A percentile compares a stretch with the other conserved stretches of the same genome.
These are phyloP conservation scores for Eublepharis macularius DNA, from an alignment of 2,113 vertebrate genomes.

Conservation along the genomic window DNA sequence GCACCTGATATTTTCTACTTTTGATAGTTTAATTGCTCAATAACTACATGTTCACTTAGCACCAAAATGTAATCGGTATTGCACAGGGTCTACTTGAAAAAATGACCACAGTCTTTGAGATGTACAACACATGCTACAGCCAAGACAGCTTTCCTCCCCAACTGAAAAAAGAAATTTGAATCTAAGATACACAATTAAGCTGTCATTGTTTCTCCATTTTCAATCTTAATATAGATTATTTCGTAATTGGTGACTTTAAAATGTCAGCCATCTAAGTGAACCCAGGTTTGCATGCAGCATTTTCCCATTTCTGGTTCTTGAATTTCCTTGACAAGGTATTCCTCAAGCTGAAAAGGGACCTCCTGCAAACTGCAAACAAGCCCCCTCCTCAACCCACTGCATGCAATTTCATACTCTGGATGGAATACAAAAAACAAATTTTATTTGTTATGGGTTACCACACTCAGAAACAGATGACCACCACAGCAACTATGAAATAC, in stretches of 20 bases:
- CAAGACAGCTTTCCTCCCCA: conserved; percentile 50
- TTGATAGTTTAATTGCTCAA: conserved; percentile 4
- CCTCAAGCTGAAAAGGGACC: conserved; percentile 65
- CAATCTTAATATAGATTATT: conserved; percentile 51
- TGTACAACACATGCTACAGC: conserved; percentile 16
- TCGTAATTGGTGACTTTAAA: conserved; percentile 56
- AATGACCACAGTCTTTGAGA: conserved; percentile 51
- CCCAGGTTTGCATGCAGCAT: conserved; percentile 27
- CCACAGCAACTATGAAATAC: conserved; percentile 13
- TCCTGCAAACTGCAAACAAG: conserved; percentile 60
- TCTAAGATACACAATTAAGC: not conserved
- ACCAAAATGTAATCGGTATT: not conserved
- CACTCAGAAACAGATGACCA: conserved; percentile 50
- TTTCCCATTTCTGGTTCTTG: conserved; percentile 49
- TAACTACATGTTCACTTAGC: conserved; percentile 16
- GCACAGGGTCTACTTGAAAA: not conserved
- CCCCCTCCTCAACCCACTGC: conserved; percentile 59
- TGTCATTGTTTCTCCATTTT: not conserved
- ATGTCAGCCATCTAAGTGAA: conserved; percentile 52
- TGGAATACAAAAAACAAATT: conserved; percentile 60
- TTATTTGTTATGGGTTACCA: conserved; percentile 69
- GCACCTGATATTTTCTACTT: not conserved
- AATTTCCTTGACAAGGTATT: conserved; percentile 65
- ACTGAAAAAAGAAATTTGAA: not conserved
- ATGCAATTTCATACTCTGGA: conserved; percentile 57